Evolutionary conservation across 1,140 invertebrate species (phyloP).

Genomic region (Choristoneura fumiferana): DNA sequence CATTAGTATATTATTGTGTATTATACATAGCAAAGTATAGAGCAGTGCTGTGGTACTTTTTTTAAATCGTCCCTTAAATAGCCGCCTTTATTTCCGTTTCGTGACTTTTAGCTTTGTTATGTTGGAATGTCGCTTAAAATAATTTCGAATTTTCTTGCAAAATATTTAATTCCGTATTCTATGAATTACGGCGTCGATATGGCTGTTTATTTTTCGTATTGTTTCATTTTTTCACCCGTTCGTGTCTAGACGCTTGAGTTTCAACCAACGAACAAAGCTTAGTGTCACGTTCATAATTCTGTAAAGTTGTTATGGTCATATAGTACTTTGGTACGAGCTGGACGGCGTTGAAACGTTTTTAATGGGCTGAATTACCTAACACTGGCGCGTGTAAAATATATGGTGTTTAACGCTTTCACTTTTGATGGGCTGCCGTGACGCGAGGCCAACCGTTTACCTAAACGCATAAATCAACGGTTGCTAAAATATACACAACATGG

Average conservation of each 20-base stretch:
- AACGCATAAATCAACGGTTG: slow-evolving; percentile 51
- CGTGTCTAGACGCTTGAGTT: not conserved
- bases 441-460: slow-evolving; percentile 34
- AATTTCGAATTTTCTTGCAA: slow-evolving; percentile 67
- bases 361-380: not conserved
- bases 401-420: slow-evolving; percentile 35
- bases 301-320: too few species aligned
- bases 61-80: slow-evolving; percentile 34
- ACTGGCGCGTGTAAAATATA: slow-evolving; percentile 31
- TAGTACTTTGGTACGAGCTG: slow-evolving; percentile 24
- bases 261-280: too few species aligned
- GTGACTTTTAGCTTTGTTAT: slow-evolving; percentile 64
- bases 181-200: slow-evolving; percentile 2
- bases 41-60: not conserved
- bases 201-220: slow-evolving; percentile 1
- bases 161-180: slow-evolving; percentile 52
- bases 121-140: slow-evolving; percentile 63
- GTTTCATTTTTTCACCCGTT: not conserved
- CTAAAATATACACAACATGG: slow-evolving; percentile 49
- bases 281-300: too few species aligned
- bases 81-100: slow-evolving; percentile 43
- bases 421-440: slow-evolving; percentile 40
- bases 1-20: too few species aligned
- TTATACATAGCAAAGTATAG: too few species aligned
- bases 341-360: slow-evolving; percentile 13